Evolutionary conservation across 1,140 invertebrate genomes (phyloP).

Genomic region (Procambarus virginalis): DNA sequence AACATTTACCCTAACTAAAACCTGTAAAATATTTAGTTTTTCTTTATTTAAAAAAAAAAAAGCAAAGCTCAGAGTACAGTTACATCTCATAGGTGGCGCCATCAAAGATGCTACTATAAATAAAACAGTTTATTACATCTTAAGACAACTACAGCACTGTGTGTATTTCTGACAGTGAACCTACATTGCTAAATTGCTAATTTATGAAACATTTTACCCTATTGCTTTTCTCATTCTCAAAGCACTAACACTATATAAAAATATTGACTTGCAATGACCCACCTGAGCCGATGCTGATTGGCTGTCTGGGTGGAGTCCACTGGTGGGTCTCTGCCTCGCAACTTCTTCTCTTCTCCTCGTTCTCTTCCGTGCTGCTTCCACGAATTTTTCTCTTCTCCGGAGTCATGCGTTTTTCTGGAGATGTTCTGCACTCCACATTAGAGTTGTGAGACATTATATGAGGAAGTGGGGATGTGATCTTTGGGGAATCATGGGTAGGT

Average conservation of each 20-base stretch:
- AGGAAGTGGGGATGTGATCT: not conserved
- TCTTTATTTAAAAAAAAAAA: too few species aligned
- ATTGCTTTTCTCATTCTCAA: too few species aligned
- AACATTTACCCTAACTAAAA: too few species aligned
- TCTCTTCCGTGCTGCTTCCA: conserved; percentile 41
- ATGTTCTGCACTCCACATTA: conserved; percentile 1
- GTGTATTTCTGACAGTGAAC: too few species aligned
- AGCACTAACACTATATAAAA: not conserved
- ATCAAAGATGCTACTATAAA: too few species aligned
- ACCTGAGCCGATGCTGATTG: conserved; percentile 48
- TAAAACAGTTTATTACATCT: too few species aligned
- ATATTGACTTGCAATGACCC: not conserved
- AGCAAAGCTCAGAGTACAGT: too few species aligned
- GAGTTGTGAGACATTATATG: conserved; percentile 10
- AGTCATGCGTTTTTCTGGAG: conserved; percentile 50
- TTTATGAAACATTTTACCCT: too few species aligned
- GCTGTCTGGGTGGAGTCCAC: conserved; percentile 44
- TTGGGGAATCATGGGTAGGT: not conserved
- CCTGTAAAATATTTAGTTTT: too few species aligned
- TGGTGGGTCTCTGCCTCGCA: conserved; percentile 49
- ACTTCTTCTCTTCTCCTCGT: conserved; percentile 53
- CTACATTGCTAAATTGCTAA: too few species aligned
- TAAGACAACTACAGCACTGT: too few species aligned
- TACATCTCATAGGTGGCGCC: too few species aligned
- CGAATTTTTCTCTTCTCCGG: conserved; percentile 55